A percentile compares a stretch with the other conserved stretches of the same genome.
Conservation (phyloP, 2,888 invertebrate genomes). For the Seira ritae region DNA sequence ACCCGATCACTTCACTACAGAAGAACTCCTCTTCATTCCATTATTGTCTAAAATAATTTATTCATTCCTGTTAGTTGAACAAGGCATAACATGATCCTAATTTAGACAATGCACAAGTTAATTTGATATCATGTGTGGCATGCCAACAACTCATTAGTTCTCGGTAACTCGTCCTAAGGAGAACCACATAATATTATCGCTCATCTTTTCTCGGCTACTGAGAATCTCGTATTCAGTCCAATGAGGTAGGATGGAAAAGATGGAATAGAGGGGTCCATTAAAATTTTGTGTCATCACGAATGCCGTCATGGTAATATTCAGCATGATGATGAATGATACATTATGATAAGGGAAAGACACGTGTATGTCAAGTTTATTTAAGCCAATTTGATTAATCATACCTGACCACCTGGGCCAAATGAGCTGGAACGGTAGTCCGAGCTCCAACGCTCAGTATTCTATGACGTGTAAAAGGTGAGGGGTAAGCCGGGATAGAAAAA, state of each 20-base stretch:
- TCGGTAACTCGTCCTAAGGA: slow-evolving; percentile 7
- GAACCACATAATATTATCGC: not conserved
- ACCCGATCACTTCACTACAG: not conserved
- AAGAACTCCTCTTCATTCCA: not conserved
- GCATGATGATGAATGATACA: no score
- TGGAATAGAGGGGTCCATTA: slow-evolving; percentile 1
- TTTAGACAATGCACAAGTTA: not conserved
- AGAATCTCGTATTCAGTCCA: not conserved
- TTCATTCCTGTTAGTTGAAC: not conserved
- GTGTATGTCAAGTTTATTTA: no score
- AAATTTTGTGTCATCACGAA: no score
- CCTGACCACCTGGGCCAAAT: slow-evolving; percentile 58
- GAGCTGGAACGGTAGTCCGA: slow-evolving; percentile 50
- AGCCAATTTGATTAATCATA: slow-evolving; percentile 24
- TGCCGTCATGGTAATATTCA: no score
- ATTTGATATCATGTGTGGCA: slow-evolving; percentile 12
- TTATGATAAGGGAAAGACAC: no score
- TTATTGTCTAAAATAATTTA: not conserved
- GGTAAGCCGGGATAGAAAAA: slow-evolving; percentile 1
- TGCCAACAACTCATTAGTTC: slow-evolving; percentile 13
- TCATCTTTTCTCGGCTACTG: no score
- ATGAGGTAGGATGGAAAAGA: not conserved
- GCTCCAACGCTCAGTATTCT: slow-evolving; percentile 61
- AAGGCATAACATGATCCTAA: slow-evolving; percentile 5
- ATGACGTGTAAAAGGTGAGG: slow-evolving; percentile 36